Base-by-base conservation (phyloP, 2,797 vertebrate genomes). In the Sebastiscus tertius region DNA sequence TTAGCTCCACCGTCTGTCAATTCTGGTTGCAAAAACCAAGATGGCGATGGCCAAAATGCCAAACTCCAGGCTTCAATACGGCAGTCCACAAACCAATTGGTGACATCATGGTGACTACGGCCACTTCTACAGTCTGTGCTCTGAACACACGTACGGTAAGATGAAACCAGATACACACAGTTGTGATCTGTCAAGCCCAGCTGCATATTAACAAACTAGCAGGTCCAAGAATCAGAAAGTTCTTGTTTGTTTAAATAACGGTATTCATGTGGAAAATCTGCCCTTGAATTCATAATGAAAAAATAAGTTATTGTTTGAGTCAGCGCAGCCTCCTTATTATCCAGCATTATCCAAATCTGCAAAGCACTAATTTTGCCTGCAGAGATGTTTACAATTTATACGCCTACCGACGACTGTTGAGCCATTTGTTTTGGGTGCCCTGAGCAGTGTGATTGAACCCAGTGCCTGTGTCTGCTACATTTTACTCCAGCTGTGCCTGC, bases 401-500 rank as follows among this genome's bases (percentile, higher is more conserved):
- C 6, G 42, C 77, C 68, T 88, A 79, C 80, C 66, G 77, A 65
- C 22, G 11, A 84, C 80, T 72, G 78, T 77, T 74, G 46, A 82
- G 75, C 27, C 84, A 82, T 90, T 93, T 91, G 86, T 91, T 92
- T 75, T 80, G 59, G 79, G 39, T 71, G 82, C 87, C 79, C 85
- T 46, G 71, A 86, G 88, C 85, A 14, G 56, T 13, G 20, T 59
- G 87, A 81, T 83, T 91, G 87, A 93, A 89, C 90, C 76, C 67
- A 6, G 6, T 11, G 62, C 65, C 64, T 79, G 79, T 88, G 89
- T 87, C 85, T 75, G 88, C 85, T 73, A 79, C 82, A 91, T 90
- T 88, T 82, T 79, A 86, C 81, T 89, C 83, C 86, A 88, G 88
- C 87, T 90, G 84, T 90, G 90, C 85, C 91, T 91, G 70, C 80